Conservation (phyloP, 1,140 invertebrate genomes). For the Panagrolaimus sp. region DNA sequence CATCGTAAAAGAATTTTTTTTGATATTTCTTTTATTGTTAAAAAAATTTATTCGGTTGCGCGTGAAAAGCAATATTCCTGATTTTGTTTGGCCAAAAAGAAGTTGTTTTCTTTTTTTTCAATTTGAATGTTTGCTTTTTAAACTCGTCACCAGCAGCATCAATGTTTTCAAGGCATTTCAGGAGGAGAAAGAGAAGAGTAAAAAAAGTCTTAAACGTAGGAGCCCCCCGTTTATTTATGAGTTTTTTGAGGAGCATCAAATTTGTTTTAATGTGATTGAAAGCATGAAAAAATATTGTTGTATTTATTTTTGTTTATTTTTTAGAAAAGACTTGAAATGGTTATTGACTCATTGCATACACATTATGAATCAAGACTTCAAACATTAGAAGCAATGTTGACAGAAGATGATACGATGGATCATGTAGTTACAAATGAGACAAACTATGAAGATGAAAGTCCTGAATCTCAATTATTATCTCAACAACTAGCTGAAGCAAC, state of each 20-base stretch:
- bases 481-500: too few species aligned
- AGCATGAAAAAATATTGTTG: neutral
- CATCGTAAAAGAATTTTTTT: too few species aligned
- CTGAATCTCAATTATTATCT: too few species aligned
- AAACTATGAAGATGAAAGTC: too few species aligned
- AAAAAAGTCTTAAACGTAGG: neutral
- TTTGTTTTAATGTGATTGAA: neutral
- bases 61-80: too few species aligned
- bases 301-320: neutral
- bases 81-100: too few species aligned
- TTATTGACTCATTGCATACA: slow-evolving; percentile 3
- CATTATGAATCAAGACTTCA: slow-evolving; percentile 4
- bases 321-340: neutral
- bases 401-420: neutral
- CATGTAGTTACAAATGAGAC: too few species aligned
- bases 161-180: neutral
- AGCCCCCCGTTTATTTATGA: neutral
- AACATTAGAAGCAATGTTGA: neutral
- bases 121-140: too few species aligned
- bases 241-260: neutral
- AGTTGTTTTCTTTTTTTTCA: too few species aligned
- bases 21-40: too few species aligned
- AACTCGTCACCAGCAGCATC: too few species aligned
- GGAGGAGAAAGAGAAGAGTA: neutral
- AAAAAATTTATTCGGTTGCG: too few species aligned